A percentile compares a stretch with the other conserved stretches of the same genome.
phyloP scores from a whole-genome alignment of 2,113 vertebrate genomes.

The Onychostruthus taczanowskii region DNA sequence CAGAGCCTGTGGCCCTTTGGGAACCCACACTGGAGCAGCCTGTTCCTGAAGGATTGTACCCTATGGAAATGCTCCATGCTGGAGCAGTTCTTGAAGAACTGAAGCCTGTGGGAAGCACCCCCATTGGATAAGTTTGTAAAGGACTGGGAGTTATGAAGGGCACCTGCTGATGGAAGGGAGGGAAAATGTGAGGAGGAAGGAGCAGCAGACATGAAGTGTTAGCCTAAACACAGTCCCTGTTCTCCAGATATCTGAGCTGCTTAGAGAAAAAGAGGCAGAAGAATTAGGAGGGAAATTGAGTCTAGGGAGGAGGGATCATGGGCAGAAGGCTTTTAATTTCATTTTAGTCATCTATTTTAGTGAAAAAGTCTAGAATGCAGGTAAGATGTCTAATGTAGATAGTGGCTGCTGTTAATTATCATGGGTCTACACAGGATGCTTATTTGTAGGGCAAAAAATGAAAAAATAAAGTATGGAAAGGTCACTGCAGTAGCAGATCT shows the following conservation, averaged over 20 bases:
- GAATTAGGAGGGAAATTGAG: background rate
- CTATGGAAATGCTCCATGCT: background rate
- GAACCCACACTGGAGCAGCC: background rate
- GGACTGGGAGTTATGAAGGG: background rate
- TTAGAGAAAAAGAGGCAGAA: background rate
- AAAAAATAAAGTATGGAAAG: background rate
- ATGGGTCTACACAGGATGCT: background rate
- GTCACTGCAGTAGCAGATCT: background rate
- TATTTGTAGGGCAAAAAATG: background rate
- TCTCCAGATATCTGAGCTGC: fast-evolving
- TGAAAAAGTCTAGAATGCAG: background rate
- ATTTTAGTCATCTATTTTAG: background rate
- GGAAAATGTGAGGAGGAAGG: background rate
- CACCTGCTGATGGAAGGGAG: background rate
- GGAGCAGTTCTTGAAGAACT: background rate
- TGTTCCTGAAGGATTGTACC: background rate
- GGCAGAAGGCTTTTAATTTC: background rate
- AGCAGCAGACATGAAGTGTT: background rate
- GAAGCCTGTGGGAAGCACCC: background rate
- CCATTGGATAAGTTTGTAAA: background rate
- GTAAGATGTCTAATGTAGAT: background rate
- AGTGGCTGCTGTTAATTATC: background rate
- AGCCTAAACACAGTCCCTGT: background rate
- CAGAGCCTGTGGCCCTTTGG: background rate
- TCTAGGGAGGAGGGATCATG: background rate